Evolutionary conservation across 1,140 invertebrate species (phyloP).

Genomic region (Zaprionus lachaisei): DNA sequence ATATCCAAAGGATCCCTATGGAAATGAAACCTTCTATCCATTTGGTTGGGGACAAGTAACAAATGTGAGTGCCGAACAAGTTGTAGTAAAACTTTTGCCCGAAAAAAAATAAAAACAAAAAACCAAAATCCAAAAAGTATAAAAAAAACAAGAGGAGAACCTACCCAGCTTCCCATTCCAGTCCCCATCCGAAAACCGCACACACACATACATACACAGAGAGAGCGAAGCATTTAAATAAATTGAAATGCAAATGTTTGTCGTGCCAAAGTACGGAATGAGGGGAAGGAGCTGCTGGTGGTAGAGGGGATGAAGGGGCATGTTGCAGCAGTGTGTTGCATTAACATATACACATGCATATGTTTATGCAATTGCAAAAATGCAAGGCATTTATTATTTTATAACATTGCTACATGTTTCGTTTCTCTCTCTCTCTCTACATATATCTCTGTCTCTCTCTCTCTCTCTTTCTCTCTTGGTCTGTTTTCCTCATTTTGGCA

Average conservation of each 20-base stretch:
- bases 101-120: conserved; percentile 43
- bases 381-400: conserved; percentile 83
- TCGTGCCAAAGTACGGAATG: conserved; percentile 22
- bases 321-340: conserved; percentile 44
- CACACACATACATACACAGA: conserved; percentile 8
- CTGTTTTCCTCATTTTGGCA: conserved; percentile 6
- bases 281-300: not conserved
- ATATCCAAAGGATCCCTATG: conserved; percentile 91
- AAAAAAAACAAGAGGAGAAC: conserved; percentile 10
- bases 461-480: conserved; percentile 7
- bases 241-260: conserved; percentile 81
- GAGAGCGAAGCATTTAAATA: conserved; percentile 76
- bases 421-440: conserved; percentile 43
- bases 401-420: conserved; percentile 54
- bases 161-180: not conserved
- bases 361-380: conserved; percentile 82
- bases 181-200: conserved; percentile 35
- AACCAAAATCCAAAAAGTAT: conserved; percentile 7
- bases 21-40: conserved; percentile 88
- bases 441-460: conserved; percentile 45
- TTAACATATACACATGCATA: conserved; percentile 82
- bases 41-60: conserved; percentile 93
- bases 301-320: not conserved
- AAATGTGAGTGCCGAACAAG: conserved; percentile 87
- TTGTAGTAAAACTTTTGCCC: conserved; percentile 65